Percentiles rank a stretch among this genome's conserved stretches.
Conservation (phyloP, 2,797 vertebrate species). For the Acanthurus lineatus region DNA sequence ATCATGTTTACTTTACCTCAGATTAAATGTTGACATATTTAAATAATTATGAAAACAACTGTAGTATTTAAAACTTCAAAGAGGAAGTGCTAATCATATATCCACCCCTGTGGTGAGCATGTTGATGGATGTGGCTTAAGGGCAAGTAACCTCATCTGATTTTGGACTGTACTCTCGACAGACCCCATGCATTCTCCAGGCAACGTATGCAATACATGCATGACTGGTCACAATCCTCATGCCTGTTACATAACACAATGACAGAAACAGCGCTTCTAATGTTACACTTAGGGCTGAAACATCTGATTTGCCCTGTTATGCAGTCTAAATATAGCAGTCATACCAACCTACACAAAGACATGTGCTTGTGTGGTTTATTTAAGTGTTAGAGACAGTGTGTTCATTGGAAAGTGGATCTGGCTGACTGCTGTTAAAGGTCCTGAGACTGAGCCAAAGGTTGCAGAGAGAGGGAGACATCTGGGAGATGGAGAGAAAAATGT, state of each 20-base stretch:
- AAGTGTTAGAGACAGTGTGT: neutral
- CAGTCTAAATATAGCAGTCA: constrained; percentile 40
- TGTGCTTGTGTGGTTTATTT: constrained; percentile 34
- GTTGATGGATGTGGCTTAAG: neutral
- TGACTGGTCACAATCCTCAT: constrained; percentile 9
- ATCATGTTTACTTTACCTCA: neutral
- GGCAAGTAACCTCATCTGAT: neutral
- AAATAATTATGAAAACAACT: neutral
- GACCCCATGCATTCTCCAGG: constrained; percentile 11
- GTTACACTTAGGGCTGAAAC: constrained; percentile 15
- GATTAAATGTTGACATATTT: neutral
- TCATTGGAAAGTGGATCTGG: constrained; percentile 27
- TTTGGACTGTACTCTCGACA: neutral
- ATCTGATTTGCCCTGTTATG: constrained; percentile 17
- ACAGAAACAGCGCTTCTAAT: constrained; percentile 20
- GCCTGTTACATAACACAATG: constrained; percentile 31
- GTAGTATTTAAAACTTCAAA: neutral
- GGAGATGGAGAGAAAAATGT: constrained; percentile 20
- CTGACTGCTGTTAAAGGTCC: constrained; percentile 55
- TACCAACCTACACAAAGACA: constrained; percentile 14
- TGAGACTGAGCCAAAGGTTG: constrained; percentile 54
- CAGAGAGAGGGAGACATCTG: constrained; percentile 28
- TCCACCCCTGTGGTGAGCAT: neutral
- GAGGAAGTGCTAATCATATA: neutral
- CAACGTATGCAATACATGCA: constrained; percentile 23